Evolutionary conservation across 1,140 invertebrate species (phyloP).

Genomic region (Pseudomyrmex sp.): DNA sequence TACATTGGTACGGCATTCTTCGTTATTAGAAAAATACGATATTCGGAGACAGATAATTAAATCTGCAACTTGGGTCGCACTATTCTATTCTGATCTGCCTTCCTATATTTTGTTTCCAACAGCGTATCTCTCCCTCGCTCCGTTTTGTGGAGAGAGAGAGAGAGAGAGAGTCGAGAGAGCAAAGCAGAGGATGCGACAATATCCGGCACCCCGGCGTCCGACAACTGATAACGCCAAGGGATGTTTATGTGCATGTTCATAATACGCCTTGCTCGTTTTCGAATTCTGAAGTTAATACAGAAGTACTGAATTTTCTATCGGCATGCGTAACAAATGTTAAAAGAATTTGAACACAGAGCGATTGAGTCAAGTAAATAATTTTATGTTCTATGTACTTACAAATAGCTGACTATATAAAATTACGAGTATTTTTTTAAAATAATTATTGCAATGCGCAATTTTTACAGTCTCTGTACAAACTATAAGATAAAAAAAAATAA

Average conservation of each 20-base stretch:
- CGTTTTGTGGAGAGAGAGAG: slow-evolving; percentile 40
- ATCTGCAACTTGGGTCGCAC: slow-evolving; percentile 29
- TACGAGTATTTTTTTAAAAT: background rate
- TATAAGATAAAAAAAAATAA: background rate
- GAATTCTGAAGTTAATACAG: slow-evolving; percentile 61
- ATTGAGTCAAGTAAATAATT: background rate
- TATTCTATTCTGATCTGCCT: slow-evolving; percentile 34
- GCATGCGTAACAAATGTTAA: background rate
- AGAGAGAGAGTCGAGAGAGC: slow-evolving; percentile 71
- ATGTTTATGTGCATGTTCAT: slow-evolving; percentile 85
- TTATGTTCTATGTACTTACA: no score
- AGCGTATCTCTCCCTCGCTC: slow-evolving; percentile 54
- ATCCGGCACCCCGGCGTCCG: slow-evolving; percentile 86
- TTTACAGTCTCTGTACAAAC: background rate
- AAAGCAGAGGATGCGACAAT: slow-evolving; percentile 85
- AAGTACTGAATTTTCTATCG: slow-evolving; percentile 42
- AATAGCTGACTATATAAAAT: no score
- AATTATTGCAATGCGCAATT: background rate
- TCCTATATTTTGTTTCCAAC: slow-evolving; percentile 54
- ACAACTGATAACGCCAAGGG: slow-evolving; percentile 85
- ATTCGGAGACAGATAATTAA: slow-evolving; percentile 50
- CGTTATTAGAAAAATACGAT: slow-evolving; percentile 3
- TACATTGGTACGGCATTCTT: background rate
- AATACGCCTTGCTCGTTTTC: slow-evolving; percentile 75
- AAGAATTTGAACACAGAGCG: background rate